Conservation (phyloP, 1,140 invertebrate species). For the Stratiolaelaps scimitus region DNA sequence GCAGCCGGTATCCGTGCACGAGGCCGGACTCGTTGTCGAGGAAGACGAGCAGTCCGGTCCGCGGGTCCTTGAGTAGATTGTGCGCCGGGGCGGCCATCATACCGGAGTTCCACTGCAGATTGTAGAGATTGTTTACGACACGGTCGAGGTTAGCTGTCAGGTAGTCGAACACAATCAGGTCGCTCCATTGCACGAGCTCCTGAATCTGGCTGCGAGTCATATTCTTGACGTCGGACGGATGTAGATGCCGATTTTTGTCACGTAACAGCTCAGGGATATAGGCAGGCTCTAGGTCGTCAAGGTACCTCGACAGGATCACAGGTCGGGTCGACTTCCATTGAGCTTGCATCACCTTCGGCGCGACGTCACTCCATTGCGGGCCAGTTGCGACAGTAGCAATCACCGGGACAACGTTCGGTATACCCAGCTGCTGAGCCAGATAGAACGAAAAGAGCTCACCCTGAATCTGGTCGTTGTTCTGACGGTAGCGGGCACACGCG, state of each 20-base stretch:
- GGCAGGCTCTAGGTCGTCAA: conserved; percentile 51
- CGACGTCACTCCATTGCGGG: conserved; percentile 53
- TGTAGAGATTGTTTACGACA: conserved; percentile 75
- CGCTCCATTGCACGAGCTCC: conserved; percentile 73
- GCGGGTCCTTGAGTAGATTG: conserved; percentile 57
- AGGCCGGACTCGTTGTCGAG: conserved; percentile 76
- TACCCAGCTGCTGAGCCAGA: conserved; percentile 55
- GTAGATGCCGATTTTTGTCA: conserved; percentile 47
- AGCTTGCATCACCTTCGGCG: conserved; percentile 53
- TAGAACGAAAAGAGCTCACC: conserved; percentile 77
- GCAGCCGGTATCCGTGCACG: conserved; percentile 66
- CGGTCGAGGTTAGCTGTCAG: conserved; percentile 73
- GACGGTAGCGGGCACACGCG: conserved; percentile 64
- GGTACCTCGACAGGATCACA: conserved; percentile 62
- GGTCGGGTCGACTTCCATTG: conserved; percentile 65
- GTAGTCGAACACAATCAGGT: conserved; percentile 76
- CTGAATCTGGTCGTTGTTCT: conserved; percentile 78
- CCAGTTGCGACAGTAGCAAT: conserved; percentile 50
- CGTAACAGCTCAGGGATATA: conserved; percentile 52
- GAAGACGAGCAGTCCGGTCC: conserved; percentile 59
- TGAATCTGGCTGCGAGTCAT: conserved; percentile 44
- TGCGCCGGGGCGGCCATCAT: conserved; percentile 78
- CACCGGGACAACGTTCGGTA: conserved; percentile 62
- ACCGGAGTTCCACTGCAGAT: conserved; percentile 72
- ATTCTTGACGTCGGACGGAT: conserved; percentile 48